These are phyloP conservation scores for Eudyptes chrysolophus DNA, from an alignment of 2,113 vertebrate species.

Conservation along the genomic window DNA sequence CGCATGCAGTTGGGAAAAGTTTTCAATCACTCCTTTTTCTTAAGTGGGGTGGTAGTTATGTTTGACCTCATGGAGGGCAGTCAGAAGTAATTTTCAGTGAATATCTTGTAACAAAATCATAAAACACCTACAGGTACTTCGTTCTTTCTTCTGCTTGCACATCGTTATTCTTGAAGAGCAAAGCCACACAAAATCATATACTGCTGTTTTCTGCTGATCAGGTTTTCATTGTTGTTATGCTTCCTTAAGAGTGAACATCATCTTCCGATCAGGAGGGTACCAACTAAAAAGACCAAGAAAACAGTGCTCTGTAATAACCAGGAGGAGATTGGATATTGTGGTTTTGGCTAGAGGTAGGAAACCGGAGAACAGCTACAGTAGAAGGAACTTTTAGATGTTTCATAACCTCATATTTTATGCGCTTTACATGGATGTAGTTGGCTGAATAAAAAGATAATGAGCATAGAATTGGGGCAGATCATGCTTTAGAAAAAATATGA, in stretches of 20 bases:
- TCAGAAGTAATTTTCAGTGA: background rate
- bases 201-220: background rate
- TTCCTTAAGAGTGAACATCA: background rate
- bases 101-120: background rate
- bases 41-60: background rate
- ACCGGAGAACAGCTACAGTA: background rate
- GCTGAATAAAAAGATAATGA: background rate
- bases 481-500: background rate
- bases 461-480: background rate
- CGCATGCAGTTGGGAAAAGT: rapidly evolving
- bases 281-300: background rate
- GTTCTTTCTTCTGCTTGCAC: background rate
- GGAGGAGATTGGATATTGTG: background rate
- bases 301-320: background rate
- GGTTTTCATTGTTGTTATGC: background rate
- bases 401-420: background rate
- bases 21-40: background rate
- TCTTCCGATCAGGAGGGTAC: background rate
- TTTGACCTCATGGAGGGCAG: background rate
- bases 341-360: background rate
- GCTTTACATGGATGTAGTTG: background rate
- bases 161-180: background rate
- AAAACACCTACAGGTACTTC: background rate
- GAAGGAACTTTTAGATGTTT: background rate
- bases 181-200: background rate